Evolutionary conservation across 2,888 invertebrate species (phyloP).

Genomic region (Chloromyia formosa): DNA sequence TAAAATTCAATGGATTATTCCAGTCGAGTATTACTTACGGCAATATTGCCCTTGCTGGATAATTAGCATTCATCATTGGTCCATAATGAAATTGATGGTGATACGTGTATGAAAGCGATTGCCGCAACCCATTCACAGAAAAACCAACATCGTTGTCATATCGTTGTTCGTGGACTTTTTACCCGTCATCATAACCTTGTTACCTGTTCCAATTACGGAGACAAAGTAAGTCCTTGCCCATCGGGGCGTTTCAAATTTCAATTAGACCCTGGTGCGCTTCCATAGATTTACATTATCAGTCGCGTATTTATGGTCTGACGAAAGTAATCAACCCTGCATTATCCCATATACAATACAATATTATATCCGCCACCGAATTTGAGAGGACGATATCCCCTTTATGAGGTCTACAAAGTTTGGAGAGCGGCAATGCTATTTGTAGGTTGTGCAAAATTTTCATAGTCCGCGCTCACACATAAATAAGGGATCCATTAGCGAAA

Average conservation of each 20-base stretch:
- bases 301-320: slow-evolving; percentile 52
- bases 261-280: slow-evolving; percentile 48
- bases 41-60: slow-evolving; percentile 24
- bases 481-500: slow-evolving; percentile 56
- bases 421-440: not conserved
- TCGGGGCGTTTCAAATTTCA: slow-evolving; percentile 53
- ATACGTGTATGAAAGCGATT: not conserved
- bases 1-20: slow-evolving; percentile 32
- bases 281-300: slow-evolving; percentile 48
- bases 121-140: not conserved
- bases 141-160: not conserved
- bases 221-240: slow-evolving; percentile 55
- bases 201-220: slow-evolving; percentile 64
- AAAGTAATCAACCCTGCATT: slow-evolving; percentile 51
- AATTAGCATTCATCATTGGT: slow-evolving; percentile 37
- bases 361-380: not conserved
- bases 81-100: slow-evolving; percentile 10
- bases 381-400: not conserved
- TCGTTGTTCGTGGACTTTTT: not conserved
- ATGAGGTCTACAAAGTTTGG: not conserved
- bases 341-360: slow-evolving; percentile 41
- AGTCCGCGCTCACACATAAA: slow-evolving; percentile 49
- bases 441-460: slow-evolving; percentile 15
- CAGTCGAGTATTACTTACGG: slow-evolving; percentile 26
- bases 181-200: slow-evolving; percentile 60